Base-by-base conservation (phyloP, 2,113 vertebrate genomes). In the Pomatostomus ruficeps region DNA sequence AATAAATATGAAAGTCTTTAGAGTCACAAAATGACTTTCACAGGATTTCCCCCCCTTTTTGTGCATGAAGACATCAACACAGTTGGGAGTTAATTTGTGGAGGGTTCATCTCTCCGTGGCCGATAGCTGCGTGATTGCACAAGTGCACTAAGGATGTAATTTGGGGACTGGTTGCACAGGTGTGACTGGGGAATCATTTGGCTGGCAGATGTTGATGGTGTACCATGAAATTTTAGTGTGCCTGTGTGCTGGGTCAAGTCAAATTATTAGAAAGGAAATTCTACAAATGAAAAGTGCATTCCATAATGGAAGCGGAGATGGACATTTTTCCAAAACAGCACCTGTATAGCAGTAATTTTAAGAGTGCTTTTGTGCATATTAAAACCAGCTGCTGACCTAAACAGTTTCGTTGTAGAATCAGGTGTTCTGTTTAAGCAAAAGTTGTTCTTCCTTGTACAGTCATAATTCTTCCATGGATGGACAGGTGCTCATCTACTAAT, bases 121-220 rank as follows among this genome's bases (percentile, higher is more conserved):
- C 0, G 3, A 46, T 95, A 87, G 45, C 89, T 68, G 25, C 77
- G 79, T 72, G 87, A 61, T 96, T 82, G 74, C 9, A 36, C 91
- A 90, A 77, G 84, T 57, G 43, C 3, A 1, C 16, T 45, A 13
- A 66, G 79, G 88, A 23, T 91, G 72, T 91, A 46, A 95, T 96
- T 95, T 89, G 81, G 83, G 71, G 91, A 93, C 95, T 87, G 82
- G 94, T 96, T 96, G 58, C 85, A 88, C 85, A 77, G 93, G 94
- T 96, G 91, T 95, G 89, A 88, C 85, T 73, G 8, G 84, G 77
- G 46, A 76, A 62, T 89, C 68, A 89, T 94, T 91, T 95, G 84
- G 57, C 71, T 93, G 78, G 93, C 84, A 89, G 81, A 95, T 95
- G 83, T 89, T 91, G 83, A 67, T 87, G 73, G 22, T 54, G 40